phyloP scores from a whole-genome alignment of 2,888 invertebrate species.

The Drosophila suboccidentalis region DNA sequence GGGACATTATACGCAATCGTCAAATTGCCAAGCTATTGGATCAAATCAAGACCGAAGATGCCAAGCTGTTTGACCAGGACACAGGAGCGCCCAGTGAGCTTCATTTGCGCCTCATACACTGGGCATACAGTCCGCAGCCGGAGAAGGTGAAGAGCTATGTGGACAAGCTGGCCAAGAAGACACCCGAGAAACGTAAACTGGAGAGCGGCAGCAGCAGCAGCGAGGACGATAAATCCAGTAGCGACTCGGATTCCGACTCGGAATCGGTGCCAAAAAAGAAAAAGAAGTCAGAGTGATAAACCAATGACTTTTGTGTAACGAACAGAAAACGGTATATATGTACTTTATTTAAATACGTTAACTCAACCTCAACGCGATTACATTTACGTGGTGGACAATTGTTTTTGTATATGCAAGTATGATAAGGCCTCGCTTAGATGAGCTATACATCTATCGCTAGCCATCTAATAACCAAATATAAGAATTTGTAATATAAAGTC shows the following conservation, averaged over 20 bases:
- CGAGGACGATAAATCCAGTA: conserved; percentile 40
- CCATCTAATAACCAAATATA: conserved; percentile 55
- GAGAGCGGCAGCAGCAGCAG: conserved; percentile 57
- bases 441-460: conserved; percentile 50
- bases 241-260: conserved; percentile 50
- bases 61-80: conserved; percentile 88
- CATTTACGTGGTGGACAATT: conserved; percentile 54
- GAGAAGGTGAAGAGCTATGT: conserved; percentile 89
- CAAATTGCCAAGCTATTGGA: conserved; percentile 88
- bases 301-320: conserved; percentile 57
- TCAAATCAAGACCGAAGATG: conserved; percentile 87
- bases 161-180: conserved; percentile 80
- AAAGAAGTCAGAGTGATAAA: conserved; percentile 50
- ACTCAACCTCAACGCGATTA: conserved; percentile 72
- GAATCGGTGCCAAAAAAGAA: conserved; percentile 66
- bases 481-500: conserved; percentile 23
- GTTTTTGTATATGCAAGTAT: conserved; percentile 43
- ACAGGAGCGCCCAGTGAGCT: conserved; percentile 89
- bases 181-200: conserved; percentile 66
- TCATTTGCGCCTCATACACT: conserved; percentile 90
- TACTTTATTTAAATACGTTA: conserved; percentile 69
- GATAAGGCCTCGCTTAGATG: conserved; percentile 59
- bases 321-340: conserved; percentile 74
- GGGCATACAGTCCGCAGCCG: conserved; percentile 92
- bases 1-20: conserved; percentile 91